Evolutionary conservation across 1,140 invertebrate species (phyloP), one percentile per base, ranked within the genome.

Genomic region (Lepidurus arcticus): DNA sequence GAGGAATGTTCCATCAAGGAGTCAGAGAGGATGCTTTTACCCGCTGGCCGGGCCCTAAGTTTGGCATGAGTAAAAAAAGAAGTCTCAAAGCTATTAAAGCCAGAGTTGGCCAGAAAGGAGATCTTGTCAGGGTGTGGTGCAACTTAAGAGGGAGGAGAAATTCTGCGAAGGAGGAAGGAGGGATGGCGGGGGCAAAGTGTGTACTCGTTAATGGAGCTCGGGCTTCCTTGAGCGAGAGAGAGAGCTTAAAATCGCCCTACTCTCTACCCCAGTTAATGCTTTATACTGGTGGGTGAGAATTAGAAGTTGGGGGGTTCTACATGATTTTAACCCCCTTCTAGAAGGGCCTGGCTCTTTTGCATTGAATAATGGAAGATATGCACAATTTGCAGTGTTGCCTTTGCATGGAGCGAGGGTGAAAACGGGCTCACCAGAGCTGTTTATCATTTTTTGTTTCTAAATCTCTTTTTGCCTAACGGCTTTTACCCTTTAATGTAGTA

Each of bases 181-280:
- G 9, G 21, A 65, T 13, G 47, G 13, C 8, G 21, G 7, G 47
- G 53, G 16, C 21, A 7, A 65, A 65, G 53, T 65, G 53, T 65
- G n/a, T 65, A 65, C 53, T 65, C 53, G 53, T 65, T 65, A 65
- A 65, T 65, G 53, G 53, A 65, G 13, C 53, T 65, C 53, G 8
- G 53, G 45, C 16, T 47, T 16, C 45, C 45, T 47, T 21, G 53
- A 21, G 21, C 13, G 13, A 13, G 16, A 34, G 34, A 34, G 34
- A 34, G 13, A 47, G 45, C 45, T 47, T 47, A 47, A 47, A 47
- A 47, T 47, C 53, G 53, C 16, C 3, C 21, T 16, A 7, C 53
- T 21, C 53, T 65, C 21, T 16, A 21, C 53, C 53, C 53, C 53
- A 7, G 6, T 21, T 65, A 65, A 21, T 65, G 53, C 53, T 47